Evolutionary conservation across 2,113 vertebrate species (phyloP).

Genomic region (Gobius niger): DNA sequence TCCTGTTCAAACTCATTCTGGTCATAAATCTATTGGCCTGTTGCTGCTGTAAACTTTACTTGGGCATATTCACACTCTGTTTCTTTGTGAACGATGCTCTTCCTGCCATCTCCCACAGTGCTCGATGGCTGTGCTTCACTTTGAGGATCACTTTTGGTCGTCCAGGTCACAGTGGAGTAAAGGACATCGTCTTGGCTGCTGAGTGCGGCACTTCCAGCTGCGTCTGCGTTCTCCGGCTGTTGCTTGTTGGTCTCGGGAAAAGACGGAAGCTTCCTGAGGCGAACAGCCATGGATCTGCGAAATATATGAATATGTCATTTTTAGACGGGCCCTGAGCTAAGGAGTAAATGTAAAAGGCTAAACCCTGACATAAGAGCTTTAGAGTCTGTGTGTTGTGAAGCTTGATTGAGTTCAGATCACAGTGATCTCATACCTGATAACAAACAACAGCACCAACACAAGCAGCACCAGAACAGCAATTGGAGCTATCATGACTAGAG

Average conservation of each 20-base stretch:
- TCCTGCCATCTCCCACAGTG: background rate
- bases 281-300: conserved; percentile 23
- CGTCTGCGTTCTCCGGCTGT: background rate
- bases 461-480: background rate
- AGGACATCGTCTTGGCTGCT: background rate
- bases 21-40: too few relatives aligned
- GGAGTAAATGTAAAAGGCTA: too few relatives aligned
- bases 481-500: background rate
- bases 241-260: too few relatives aligned
- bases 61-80: conserved; percentile 22
- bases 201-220: background rate
- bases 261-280: background rate
- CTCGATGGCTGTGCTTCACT: too few relatives aligned
- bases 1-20: too few relatives aligned
- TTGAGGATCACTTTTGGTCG: background rate
- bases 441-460: conserved; percentile 27
- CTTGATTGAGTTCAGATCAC: too few relatives aligned
- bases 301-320: background rate
- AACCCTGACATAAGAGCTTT: too few relatives aligned
- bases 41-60: too few relatives aligned
- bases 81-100: background rate
- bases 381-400: too few relatives aligned
- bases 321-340: too few relatives aligned
- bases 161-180: conserved; percentile 21
- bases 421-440: conserved; percentile 23